Evolutionary conservation across 2,888 invertebrate genomes (phyloP).

Genomic region (Apoda limacodes): DNA sequence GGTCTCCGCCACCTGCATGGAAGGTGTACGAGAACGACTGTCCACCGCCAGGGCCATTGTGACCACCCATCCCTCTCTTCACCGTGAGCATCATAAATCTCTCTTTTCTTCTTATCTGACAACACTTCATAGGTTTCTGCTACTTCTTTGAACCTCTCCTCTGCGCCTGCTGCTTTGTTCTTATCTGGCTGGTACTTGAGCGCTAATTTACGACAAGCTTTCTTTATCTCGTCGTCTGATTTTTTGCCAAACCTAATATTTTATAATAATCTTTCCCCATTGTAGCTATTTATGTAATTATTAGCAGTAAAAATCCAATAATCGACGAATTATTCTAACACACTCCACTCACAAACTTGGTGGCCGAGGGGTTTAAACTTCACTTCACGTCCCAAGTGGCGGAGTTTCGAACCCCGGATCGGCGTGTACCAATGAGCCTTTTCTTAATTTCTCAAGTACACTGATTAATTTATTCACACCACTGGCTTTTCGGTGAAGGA

Average conservation of each 20-base stretch:
- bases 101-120: slow-evolving; percentile 95
- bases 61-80: slow-evolving; percentile 83
- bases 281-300: too few species aligned
- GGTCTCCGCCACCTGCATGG: slow-evolving; percentile 97
- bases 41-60: slow-evolving; percentile 71
- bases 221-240: slow-evolving; percentile 96
- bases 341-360: slow-evolving; percentile 51
- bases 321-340: slow-evolving; percentile 38
- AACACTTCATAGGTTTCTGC: slow-evolving; percentile 98
- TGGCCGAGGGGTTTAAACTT: too few species aligned
- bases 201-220: slow-evolving; percentile 96
- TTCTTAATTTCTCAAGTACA: too few species aligned
- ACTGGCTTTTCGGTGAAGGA: too few species aligned
- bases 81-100: slow-evolving; percentile 92
- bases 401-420: too few species aligned
- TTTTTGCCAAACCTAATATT: slow-evolving; percentile 87
- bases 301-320: slow-evolving; percentile 32
- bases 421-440: too few species aligned
- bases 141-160: slow-evolving; percentile 95
- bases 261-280: slow-evolving; percentile 99
- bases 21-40: slow-evolving; percentile 85
- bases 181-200: slow-evolving; percentile 99
- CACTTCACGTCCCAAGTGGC: too few species aligned
- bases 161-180: slow-evolving; percentile 94
- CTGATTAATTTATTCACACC: too few species aligned